phyloP scores from a whole-genome alignment of 1,140 invertebrate species.

The Temnothorax longispinosus region DNA sequence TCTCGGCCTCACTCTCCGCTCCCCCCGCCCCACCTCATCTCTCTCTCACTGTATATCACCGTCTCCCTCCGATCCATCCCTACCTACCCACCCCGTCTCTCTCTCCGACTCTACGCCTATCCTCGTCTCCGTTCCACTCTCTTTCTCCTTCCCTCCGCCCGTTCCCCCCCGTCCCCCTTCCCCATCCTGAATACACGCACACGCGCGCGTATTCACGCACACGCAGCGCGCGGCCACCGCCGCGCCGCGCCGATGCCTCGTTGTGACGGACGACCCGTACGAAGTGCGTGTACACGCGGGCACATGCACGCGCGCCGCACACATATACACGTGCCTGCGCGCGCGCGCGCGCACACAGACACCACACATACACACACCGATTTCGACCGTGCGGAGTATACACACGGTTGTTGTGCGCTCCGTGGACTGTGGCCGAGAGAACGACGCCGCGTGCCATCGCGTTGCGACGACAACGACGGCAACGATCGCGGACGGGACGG shows the following conservation, averaged over 20 bases:
- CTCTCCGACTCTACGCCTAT: slow-evolving; percentile 5
- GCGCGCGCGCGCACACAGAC: neutral
- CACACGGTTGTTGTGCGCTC: slow-evolving; percentile 12
- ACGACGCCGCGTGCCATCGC: slow-evolving; percentile 48
- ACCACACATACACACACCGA: neutral
- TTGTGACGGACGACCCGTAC: slow-evolving; percentile 45
- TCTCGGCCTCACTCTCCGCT: slow-evolving; percentile 50
- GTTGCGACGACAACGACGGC: slow-evolving; percentile 32
- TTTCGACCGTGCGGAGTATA: neutral
- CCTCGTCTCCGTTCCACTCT: slow-evolving; percentile 34
- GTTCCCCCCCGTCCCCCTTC: neutral
- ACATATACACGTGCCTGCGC: no score
- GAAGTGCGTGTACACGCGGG: slow-evolving; percentile 55
- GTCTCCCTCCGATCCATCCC: slow-evolving; percentile 4
- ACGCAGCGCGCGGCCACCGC: neutral
- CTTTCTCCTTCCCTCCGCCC: slow-evolving; percentile 9
- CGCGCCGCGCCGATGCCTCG: neutral
- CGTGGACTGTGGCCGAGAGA: slow-evolving; percentile 32
- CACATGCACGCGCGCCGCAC: neutral
- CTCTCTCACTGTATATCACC: neutral
- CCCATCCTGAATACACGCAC: slow-evolving; percentile 17
- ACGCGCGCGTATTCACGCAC: slow-evolving; percentile 19
- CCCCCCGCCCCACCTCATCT: neutral
- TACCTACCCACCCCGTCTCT: neutral
- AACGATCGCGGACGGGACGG: neutral